Base-by-base conservation (phyloP, 1,140 invertebrate genomes). In the Drosophila asahinai region DNA sequence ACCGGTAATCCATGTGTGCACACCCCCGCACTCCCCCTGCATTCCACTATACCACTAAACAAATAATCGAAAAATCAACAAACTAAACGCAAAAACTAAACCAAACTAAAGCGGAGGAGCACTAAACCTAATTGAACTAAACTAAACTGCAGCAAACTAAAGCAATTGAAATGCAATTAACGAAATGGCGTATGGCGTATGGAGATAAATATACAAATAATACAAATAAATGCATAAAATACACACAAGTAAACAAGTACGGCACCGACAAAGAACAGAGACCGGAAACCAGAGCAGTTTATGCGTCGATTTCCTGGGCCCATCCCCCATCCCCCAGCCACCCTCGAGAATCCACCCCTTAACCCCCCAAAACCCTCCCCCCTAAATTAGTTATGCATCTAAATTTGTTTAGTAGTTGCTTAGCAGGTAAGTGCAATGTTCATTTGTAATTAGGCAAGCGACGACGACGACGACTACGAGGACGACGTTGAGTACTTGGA, bases 371-470 rank as follows among this genome's bases (percentile, higher is more conserved):
- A 30, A 6, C 27, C n/a, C 14, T 43, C 17, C 40, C n/a, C 22
- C 68, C 55, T 52, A 40, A 77, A 61, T 84, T 78, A 89, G 81
- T 74, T 72, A 55, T 73, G 55, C 62, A 87, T 76, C 75, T 72
- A 54, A 71, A 61, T 65, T 68, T 70, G 47, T 87, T 89, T 71
- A 68, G 70, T 86, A 74, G 43, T 76, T 83, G 65, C 66, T 74
- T 91, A 80, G 82, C 81, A 90, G 86, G 86, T 91, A 91, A 90
- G 86, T 90, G 71, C 55, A 62, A 78, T 84, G 42, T 77, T 70
- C 45, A 73, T 67, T 71, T 80, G 76, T 83, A 86, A 83, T 86
- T 86, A 86, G 77, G 82, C 66, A 45, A 73, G n/a, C 54, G 54
- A 60, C 49, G 63, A 51, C 49, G 63, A 51, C 33, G 33, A 55